Evolutionary conservation across 1,140 invertebrate species (phyloP).

Genomic region (Pogonus chalceus): DNA sequence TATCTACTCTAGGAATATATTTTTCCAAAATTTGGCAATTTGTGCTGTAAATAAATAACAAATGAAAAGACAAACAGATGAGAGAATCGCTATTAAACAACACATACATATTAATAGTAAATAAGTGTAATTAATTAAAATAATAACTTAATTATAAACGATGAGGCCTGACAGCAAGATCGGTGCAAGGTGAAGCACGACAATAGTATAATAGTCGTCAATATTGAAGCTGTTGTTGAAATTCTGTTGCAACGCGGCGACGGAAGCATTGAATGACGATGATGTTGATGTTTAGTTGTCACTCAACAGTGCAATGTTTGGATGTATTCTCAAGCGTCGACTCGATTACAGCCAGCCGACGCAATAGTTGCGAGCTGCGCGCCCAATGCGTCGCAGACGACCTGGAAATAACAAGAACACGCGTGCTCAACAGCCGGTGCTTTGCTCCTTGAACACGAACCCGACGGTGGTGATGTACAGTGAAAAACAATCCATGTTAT

Average conservation of each 20-base stretch:
- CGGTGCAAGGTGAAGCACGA: background rate
- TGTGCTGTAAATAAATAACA: too few species aligned
- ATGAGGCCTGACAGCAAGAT: background rate
- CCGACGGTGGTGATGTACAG: background rate
- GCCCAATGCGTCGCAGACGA: conserved; percentile 13
- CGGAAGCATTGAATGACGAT: too few species aligned
- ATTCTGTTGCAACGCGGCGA: too few species aligned
- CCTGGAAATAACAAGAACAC: conserved; percentile 1
- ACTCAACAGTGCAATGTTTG: background rate
- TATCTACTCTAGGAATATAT: too few species aligned
- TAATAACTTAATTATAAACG: background rate
- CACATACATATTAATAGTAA: conserved; percentile 5
- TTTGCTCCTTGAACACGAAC: background rate
- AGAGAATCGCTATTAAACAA: background rate
- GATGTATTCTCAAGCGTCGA: background rate
- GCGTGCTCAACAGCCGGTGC: too few species aligned
- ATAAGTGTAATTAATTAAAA: background rate
- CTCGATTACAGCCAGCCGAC: conserved; percentile 13
- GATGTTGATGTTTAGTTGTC: too few species aligned
- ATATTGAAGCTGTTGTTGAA: too few species aligned
- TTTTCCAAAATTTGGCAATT: too few species aligned
- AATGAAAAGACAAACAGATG: too few species aligned
- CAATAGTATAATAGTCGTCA: too few species aligned
- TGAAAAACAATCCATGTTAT: too few species aligned
- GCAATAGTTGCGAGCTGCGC: conserved; percentile 13